Percentiles rank a stretch among this genome's conserved stretches.
Evolutionary conservation across 2,113 vertebrate genomes (phyloP).

Genomic region (Zonotrichia leucophrys): DNA sequence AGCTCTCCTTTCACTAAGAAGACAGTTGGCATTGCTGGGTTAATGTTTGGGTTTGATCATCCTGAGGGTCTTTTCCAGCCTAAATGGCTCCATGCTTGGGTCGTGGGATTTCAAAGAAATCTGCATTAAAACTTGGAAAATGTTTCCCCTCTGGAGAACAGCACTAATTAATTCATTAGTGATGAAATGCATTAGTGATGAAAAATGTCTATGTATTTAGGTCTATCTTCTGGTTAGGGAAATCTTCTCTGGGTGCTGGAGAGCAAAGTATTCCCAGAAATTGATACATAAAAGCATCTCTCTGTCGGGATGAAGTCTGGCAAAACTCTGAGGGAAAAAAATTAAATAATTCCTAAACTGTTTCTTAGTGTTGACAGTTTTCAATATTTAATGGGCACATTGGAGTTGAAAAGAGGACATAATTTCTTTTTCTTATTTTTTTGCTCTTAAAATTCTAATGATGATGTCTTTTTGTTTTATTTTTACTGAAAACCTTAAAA

Average conservation of each 20-base stretch:
- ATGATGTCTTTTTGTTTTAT: not conserved
- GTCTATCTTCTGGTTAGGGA: constrained; percentile 38
- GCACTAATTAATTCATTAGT: constrained; percentile 61
- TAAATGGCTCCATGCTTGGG: not conserved
- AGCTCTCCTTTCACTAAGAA: not conserved
- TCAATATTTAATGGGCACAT: constrained; percentile 38
- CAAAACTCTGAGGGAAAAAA: constrained; percentile 49
- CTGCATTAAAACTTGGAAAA: not conserved
- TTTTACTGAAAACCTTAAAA: not conserved
- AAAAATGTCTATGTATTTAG: constrained; percentile 34
- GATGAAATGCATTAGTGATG: constrained; percentile 23
- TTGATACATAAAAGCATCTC: constrained; percentile 45
- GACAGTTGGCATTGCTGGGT: rapidly evolving
- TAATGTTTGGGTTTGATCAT: not conserved
- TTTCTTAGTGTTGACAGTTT: not conserved
- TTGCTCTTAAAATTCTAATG: not conserved
- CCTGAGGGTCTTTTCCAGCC: not conserved
- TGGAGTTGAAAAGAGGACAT: constrained; percentile 14
- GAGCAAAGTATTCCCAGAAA: constrained; percentile 32
- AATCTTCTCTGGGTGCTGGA: constrained; percentile 25
- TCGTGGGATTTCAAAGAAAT: constrained; percentile 10
- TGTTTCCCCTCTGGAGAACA: not conserved
- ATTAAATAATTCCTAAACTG: constrained; percentile 38
- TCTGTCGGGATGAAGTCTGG: constrained; percentile 14
- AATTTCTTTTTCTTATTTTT: not conserved